Base-by-base conservation (phyloP, 2,797 vertebrate species). In the Silurus aristotelis region DNA sequence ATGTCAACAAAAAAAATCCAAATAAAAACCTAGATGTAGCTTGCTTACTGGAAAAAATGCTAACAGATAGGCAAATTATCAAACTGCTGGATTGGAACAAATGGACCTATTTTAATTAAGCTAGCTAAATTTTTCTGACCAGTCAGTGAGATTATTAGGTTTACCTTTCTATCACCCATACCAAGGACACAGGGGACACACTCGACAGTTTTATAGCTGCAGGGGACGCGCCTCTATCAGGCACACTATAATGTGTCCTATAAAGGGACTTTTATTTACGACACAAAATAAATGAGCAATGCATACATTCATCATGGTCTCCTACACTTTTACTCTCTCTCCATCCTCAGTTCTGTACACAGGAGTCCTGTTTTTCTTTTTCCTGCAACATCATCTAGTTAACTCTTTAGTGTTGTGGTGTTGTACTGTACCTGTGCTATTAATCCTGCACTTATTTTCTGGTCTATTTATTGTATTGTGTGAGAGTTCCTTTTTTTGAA, bases 261-360 rank as follows among this genome's bases (percentile, higher is more conserved):
- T 86, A 56, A 52, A 25, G 79, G 64, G 38, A 63, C 55, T 25
- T 55, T 55, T 87, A 25, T 84, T 87, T 87, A 87, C 56, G 83
- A 77, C 5, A 20, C 52, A 55, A 70, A 63, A 63, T 82, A 76
- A 81, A 87, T 55, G 55, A 81, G 43, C 63, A 56, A 43, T 13
- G 38, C 78, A 48, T 68, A 13, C 55, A 70, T 87, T 56, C 58
- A 70, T 87, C 86, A 60, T 2, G n/a, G 58, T 31, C 82, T 71
- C 58, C 70, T 79, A 46, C 82, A 60, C 60, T 46, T 70, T 80
- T 52, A 52, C 48, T 60, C 48, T 61, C 25, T 67, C 61, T 67
- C 14, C 22, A 48, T 67, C 52, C 25, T 71, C 75, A 22, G 25
- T 17, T 81, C 52, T 38, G 61, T 27, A 27, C 61, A 27, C 46